Evolutionary conservation across 2,888 invertebrate genomes (phyloP), one percentile per base, ranked within the genome.

Genomic region (Sisyra terminalis): DNA sequence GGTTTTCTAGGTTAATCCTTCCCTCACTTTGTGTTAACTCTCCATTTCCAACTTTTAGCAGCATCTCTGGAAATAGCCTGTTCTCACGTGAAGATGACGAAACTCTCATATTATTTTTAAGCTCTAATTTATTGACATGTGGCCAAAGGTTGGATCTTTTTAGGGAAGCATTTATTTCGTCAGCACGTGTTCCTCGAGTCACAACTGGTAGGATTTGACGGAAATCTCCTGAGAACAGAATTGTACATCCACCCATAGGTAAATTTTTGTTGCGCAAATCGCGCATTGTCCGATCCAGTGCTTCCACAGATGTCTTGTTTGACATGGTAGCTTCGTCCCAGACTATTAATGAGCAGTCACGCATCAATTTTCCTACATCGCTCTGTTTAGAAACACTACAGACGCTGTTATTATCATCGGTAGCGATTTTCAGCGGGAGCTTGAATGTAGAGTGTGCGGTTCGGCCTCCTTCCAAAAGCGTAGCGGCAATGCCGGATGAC

Each of bases 401-500:
- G 8, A 42, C 37, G 5, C 31, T 15, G 11, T 9, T 16, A 29
- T 11, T n/a, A 11, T 36, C 31, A 31, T 37, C 24, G 32, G 8
- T 30, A 11, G 8, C 8, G 1, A 53, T 15, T 16, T 52, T 50
- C n/a, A 57, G 40, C 40, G 57, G 56, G 35, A 57, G 50, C 43
- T 56, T 56, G 45, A 59, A 55, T 42, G 51, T 48, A 17, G 54
- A 54, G 43, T 58, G 58, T 39, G 54, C 54, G 32, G 56, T 62
- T 50, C 55, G 48, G 18, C 57, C 58, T 45, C 57, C 54, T 47
- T 53, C 50, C 32, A 64, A 50, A 40, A 64, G 50, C 34, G 56
- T 59, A 39, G 61, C 54, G 18, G 57, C 55, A 43, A 63, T 59
- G 41, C 59, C 59, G 8, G 57, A 53, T 29, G 52, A 59, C 9